These are phyloP conservation scores for Zygaena filipendulae DNA, from an alignment of 2,888 invertebrate genomes.

Conservation along the genomic window DNA sequence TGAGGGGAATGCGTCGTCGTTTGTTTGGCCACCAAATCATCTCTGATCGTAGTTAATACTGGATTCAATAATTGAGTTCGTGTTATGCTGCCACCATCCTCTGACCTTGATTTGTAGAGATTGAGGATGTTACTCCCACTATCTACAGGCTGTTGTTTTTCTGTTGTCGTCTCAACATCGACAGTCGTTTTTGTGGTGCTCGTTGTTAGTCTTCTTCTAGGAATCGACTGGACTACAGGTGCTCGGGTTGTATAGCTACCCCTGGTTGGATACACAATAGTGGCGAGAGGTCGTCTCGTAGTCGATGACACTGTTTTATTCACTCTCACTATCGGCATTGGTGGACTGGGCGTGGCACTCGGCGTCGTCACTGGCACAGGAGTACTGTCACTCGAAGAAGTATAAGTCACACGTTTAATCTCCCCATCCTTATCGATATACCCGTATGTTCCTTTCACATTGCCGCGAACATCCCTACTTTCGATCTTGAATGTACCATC, in stretches of 20 bases:
- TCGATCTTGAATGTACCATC: conserved; percentile 89
- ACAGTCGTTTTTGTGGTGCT: conserved; percentile 37
- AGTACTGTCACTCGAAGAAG: conserved; percentile 61
- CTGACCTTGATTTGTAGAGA: conserved; percentile 40
- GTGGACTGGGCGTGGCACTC: conserved; percentile 37
- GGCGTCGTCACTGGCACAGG: conserved; percentile 41
- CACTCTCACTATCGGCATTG: conserved; percentile 57
- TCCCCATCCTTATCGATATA: conserved; percentile 82
- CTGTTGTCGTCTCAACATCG: conserved; percentile 31
- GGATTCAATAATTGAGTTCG: conserved; percentile 48
- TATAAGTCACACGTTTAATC: conserved; percentile 82
- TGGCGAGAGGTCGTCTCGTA: conserved; percentile 62
- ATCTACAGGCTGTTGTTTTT: conserved; percentile 33
- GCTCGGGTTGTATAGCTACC: conserved; percentile 64
- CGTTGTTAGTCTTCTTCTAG: conserved; percentile 56
- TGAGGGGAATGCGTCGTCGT: conserved; percentile 43
- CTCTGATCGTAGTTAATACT: conserved; percentile 33
- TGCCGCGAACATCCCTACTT: conserved; percentile 81
- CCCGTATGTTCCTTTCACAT: conserved; percentile 86
- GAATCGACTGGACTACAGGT: conserved; percentile 74
- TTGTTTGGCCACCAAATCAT: conserved; percentile 48
- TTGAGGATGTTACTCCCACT: conserved; percentile 42
- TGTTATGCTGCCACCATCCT: conserved; percentile 31
- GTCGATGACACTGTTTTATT: conserved; percentile 62
- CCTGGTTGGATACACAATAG: conserved; percentile 62